Base-by-base conservation (phyloP, 2,797 vertebrate species). In the Danionella dracula region DNA sequence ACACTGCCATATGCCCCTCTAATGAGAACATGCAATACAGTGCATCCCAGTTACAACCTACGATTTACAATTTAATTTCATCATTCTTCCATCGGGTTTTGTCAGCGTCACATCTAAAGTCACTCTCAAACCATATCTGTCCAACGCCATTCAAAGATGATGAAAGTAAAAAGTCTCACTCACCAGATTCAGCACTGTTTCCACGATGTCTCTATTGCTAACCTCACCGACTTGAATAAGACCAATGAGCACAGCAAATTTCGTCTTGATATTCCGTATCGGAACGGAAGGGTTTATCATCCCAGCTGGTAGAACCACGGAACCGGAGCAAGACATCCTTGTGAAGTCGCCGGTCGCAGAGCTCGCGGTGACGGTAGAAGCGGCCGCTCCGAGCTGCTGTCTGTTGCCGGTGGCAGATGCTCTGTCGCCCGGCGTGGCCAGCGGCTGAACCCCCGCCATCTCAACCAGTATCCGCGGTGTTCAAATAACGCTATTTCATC, bases 121-220 rank as follows among this genome's bases (percentile, higher is more conserved):
- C 19, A 13, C 21, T 7, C 6, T 31, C 8, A 29, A 8, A 10
- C 7, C 10, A 7, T 4, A 10, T 23, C 10, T 13, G 6, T 32
- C 4, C 5, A 9, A 13, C 4, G 10, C 11, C 23, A 15, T 9
- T 20, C 12, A 16, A 6, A 42, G 15, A 59, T 34, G 16, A 16
- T n/a, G n/a, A n/a, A n/a, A n/a, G n/a, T n/a, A n/a, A n/a, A n/a
- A n/a, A n/a, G n/a, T n/a, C n/a, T n/a, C 23, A 68, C 96, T 95
- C 69, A 98, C 96, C 93, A 99, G 76, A 82, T 97, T 96, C 72
- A 98, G 90, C 41, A 97, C 90, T 0, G 96, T 98, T 9, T 99
- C 96, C 0, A 97, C 94, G 62, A 98, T 89, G 71, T 99, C 96
- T 81, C 91, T 86, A 75, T 92, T 93, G 86, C 88, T 89, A 50